These are phyloP conservation scores for Heterotis niloticus DNA, from an alignment of 2,113 vertebrate species.

Conservation along the genomic window DNA sequence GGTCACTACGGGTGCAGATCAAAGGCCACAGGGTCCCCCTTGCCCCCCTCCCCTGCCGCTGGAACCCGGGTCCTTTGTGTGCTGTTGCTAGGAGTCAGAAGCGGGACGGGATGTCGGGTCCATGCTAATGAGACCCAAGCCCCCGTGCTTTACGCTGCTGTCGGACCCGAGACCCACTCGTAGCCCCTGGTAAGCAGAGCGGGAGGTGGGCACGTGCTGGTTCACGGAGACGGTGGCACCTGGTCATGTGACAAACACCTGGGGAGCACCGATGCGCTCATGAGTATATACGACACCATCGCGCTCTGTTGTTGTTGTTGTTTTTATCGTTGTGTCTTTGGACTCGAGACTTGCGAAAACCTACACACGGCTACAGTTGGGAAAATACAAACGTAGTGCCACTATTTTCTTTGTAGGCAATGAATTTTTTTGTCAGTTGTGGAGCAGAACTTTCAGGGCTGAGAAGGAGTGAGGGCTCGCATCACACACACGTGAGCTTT, in stretches of 20 bases:
- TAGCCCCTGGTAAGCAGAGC: background rate
- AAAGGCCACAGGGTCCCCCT: conserved; percentile 64
- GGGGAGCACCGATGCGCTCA: background rate
- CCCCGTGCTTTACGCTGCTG: conserved; percentile 56
- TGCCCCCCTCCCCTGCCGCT: conserved; percentile 25
- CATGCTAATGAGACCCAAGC: conserved; percentile 75
- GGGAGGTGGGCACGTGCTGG: too few relatives aligned
- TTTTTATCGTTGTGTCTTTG: too few relatives aligned
- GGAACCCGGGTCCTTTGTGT: conserved; percentile 71
- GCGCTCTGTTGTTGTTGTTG: too few relatives aligned
- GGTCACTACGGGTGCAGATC: conserved; percentile 71
- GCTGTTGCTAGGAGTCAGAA: conserved; percentile 74
- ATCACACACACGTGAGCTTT: too few relatives aligned
- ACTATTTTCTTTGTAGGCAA: background rate
- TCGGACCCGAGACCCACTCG: conserved; percentile 25
- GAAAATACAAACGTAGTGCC: background rate
- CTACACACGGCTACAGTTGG: too few relatives aligned
- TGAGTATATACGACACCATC: too few relatives aligned
- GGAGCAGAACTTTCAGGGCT: too few relatives aligned
- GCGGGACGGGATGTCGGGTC: conserved; percentile 52
- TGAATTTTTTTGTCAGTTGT: background rate
- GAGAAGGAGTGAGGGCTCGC: too few relatives aligned
- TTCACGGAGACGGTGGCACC: too few relatives aligned
- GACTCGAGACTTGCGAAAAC: too few relatives aligned
- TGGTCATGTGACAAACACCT: background rate